These are phyloP conservation scores for Pelecanus crispus DNA, from an alignment of 2,113 vertebrate genomes.

Conservation along the genomic window DNA sequence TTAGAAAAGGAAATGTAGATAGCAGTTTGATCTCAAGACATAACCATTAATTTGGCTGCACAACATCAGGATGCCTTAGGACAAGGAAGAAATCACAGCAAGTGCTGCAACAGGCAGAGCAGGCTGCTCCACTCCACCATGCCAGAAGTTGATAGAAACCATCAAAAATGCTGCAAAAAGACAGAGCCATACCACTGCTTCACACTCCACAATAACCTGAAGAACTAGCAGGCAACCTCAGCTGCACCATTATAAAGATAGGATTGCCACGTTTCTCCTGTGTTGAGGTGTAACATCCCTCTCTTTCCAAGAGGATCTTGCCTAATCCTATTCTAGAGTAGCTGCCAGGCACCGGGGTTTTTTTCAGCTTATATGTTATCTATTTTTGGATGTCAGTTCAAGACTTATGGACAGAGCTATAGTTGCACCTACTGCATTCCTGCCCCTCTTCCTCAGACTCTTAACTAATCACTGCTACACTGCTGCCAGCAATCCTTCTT, in stretches of 20 bases:
- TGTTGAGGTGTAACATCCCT: background rate
- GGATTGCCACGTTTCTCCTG: background rate
- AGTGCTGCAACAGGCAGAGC: background rate
- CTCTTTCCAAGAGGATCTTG: background rate
- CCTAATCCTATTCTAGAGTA: background rate
- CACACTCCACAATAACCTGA: background rate
- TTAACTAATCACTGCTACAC: background rate
- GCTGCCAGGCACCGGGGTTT: background rate
- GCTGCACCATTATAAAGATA: background rate
- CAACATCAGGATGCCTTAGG: background rate
- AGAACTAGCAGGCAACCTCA: background rate
- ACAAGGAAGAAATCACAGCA: background rate
- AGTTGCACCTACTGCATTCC: background rate
- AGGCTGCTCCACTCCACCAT: background rate
- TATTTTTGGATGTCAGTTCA: background rate
- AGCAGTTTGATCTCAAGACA: background rate
- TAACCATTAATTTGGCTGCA: background rate
- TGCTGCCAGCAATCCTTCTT: background rate
- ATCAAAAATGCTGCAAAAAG: background rate
- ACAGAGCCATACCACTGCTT: accelerated
- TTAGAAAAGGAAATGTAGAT: background rate
- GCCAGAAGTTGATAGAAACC: background rate
- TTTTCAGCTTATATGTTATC: background rate
- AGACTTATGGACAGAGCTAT: background rate
- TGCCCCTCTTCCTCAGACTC: background rate